phyloP scores from a whole-genome alignment of 2,113 vertebrate genomes.

The Stomatorhinus ivindoensis region DNA sequence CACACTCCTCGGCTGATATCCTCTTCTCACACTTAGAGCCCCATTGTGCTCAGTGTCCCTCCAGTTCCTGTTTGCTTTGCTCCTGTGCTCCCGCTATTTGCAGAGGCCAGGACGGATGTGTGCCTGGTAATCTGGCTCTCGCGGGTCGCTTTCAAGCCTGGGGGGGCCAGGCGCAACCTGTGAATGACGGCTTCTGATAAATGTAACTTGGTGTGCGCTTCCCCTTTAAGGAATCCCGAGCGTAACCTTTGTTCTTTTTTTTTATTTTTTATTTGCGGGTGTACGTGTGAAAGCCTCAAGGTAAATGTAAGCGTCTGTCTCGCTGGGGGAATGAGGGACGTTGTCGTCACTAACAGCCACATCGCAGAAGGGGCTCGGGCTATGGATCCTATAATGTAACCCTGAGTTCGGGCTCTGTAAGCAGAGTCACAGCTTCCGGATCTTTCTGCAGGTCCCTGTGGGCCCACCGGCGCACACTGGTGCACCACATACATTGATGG shows the following conservation, averaged over 20 bases:
- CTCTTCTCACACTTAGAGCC: not conserved
- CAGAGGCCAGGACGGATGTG: not conserved
- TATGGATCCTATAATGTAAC: not conserved
- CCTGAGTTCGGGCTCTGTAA: not conserved
- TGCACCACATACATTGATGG: not conserved
- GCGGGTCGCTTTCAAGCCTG: not conserved
- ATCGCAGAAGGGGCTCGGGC: not conserved
- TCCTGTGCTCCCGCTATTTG: not conserved
- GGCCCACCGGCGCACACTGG: not conserved
- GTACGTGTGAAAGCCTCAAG: not conserved
- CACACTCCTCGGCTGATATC: not conserved
- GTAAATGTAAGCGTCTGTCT: not conserved
- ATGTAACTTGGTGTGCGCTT: not conserved
- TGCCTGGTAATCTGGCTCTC: not conserved
- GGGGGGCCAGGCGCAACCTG: not conserved
- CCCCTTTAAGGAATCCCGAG: not conserved
- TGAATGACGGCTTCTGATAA: not conserved
- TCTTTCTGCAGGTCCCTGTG: not conserved
- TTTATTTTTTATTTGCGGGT: not conserved
- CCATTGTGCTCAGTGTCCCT: slow-evolving; percentile 17
- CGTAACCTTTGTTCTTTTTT: not conserved
- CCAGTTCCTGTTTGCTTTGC: slow-evolving; percentile 16
- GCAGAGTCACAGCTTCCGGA: not conserved
- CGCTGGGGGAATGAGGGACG: not conserved
- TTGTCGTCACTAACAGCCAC: not conserved